These are phyloP conservation scores for Eospalax fontanierii DNA, from an alignment of 2,797 vertebrate species.

Conservation along the genomic window DNA sequence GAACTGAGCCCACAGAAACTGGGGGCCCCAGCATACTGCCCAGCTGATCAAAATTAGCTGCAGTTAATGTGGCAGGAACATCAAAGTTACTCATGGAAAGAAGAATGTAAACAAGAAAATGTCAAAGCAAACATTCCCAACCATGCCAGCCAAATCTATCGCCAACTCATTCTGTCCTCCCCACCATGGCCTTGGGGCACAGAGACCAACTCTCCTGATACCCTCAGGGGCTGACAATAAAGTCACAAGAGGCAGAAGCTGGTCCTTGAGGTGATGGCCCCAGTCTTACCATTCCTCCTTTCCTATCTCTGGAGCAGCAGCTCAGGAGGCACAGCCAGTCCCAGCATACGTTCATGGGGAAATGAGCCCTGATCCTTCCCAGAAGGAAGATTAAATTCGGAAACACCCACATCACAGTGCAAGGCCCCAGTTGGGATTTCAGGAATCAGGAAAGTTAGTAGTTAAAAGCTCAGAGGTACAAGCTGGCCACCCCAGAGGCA, in stretches of 20 bases:
- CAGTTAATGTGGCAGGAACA: neutral
- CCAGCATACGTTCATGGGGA: neutral
- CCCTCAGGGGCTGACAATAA: neutral
- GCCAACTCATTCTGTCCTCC: neutral
- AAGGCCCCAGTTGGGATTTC: neutral
- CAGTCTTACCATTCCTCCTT: neutral
- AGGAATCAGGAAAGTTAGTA: neutral
- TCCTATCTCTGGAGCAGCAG: neutral
- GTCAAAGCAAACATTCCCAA: neutral
- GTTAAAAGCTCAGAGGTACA: neutral
- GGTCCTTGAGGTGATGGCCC: too few relatives aligned
- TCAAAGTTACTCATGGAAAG: neutral
- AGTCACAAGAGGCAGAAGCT: neutral
- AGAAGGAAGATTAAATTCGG: neutral
- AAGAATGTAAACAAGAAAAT: slow-evolving; percentile 38
- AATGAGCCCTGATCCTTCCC: neutral
- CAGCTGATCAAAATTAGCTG: neutral
- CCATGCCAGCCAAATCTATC: neutral
- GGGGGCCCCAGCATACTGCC: neutral
- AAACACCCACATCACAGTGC: neutral
- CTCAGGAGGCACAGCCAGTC: neutral
- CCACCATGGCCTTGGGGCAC: neutral
- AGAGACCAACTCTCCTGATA: neutral
- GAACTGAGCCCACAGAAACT: neutral
- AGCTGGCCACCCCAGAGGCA: neutral